Evolutionary conservation across 2,888 invertebrate species (phyloP), one percentile per base, ranked within the genome.

Genomic region (Tipula lateralis): DNA sequence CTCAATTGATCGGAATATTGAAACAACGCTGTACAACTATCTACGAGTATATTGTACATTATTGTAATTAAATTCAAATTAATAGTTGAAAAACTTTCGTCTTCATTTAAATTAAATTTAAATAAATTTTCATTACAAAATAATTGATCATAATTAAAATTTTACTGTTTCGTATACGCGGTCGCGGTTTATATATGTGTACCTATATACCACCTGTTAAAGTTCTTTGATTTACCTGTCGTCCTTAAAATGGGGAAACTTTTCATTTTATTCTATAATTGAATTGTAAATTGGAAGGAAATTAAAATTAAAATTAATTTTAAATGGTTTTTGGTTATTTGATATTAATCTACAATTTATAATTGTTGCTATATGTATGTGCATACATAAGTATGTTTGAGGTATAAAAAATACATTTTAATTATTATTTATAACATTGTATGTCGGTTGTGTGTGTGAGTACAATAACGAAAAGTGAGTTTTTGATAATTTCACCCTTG

Each of bases 291-390:
- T 66, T 19, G 24, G 24, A 66, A 19, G 66, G 24, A 66, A 66
- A 24, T 24, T 66, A 24, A 66, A 66, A 66, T 66, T 66, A 66
- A 66, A 66, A 24, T 66, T 66, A 66, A 66, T 66, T 66, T 66
- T 66, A 24, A 66, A 66, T 66, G 66, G 7, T n/a, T 50, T 24
- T 66, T 66, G 66, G 66, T 66, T 24, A 66, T 66, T 66, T 66
- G 66, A 66, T 66, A 66, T 66, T 24, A 66, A 66, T 66, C 66
- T 66, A 66, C 66, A 66, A 66, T 66, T 66, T 66, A 66, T 24
- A 24, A 24, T 66, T 66, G 50, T 50, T 50, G 12, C 19, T 19
- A 24, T 50, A 24, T 16, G 9, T n/a, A n/a, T 44, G 16, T 44
- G 16, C 6, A 0, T 66, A 66, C 66, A 9, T 19, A 24, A 7